These are phyloP conservation scores for Andrena minutula DNA, from an alignment of 2,888 invertebrate species.

Conservation along the genomic window DNA sequence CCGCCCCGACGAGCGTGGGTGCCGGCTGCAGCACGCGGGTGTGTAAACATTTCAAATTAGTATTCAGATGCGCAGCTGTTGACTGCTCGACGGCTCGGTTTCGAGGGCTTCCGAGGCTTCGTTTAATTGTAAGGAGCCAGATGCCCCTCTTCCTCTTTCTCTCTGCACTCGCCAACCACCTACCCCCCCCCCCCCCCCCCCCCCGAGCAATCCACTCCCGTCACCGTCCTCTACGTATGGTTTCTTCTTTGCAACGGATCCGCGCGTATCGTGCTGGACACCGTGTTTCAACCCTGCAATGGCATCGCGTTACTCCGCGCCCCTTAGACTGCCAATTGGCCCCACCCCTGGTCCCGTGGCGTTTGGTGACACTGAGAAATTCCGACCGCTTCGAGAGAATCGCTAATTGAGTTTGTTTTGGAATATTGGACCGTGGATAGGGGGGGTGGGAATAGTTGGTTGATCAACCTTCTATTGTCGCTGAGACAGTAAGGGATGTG, in stretches of 20 bases:
- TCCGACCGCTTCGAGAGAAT: constrained; percentile 1
- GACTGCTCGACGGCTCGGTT: constrained; percentile 80
- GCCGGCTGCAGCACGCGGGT: constrained; percentile 73
- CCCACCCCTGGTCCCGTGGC: constrained; percentile 5
- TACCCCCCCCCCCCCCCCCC: too few species aligned
- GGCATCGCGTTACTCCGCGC: constrained; percentile 42
- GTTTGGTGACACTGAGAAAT: constrained; percentile 45
- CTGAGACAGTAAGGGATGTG: too few species aligned
- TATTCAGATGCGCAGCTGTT: constrained; percentile 84
- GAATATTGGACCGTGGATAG: not conserved
- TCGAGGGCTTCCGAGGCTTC: constrained; percentile 84
- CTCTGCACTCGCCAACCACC: constrained; percentile 53
- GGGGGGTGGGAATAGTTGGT: not conserved
- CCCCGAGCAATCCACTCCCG: constrained; percentile 61
- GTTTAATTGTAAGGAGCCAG: constrained; percentile 84
- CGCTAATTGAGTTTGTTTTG: constrained; percentile 34
- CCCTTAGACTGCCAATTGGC: constrained; percentile 42
- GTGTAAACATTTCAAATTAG: constrained; percentile 84
- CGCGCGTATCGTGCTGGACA: constrained; percentile 21
- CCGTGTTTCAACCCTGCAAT: constrained; percentile 13
- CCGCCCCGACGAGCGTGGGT: constrained; percentile 56
- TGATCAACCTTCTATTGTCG: too few species aligned
- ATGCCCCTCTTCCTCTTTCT: constrained; percentile 77
- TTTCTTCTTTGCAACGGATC: constrained; percentile 78
- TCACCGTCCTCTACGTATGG: constrained; percentile 75